Percentiles rank a stretch among this genome's conserved stretches.
phyloP scores from a whole-genome alignment of 1,140 invertebrate genomes.

The Cydia strobilella region DNA sequence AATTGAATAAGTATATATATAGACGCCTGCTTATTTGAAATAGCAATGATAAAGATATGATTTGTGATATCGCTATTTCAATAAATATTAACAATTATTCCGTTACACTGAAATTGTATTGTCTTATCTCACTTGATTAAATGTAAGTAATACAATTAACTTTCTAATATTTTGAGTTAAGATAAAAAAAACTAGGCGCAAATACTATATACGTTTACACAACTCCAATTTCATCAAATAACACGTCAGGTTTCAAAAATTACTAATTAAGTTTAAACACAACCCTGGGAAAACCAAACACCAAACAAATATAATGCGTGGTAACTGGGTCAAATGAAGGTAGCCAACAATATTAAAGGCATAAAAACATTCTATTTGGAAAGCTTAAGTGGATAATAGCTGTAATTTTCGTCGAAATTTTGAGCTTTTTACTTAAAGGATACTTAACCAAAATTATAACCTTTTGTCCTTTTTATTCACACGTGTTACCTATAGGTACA shows the following conservation, averaged over 20 bases:
- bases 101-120: too few species aligned
- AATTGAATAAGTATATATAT: too few species aligned
- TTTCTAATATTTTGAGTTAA: too few species aligned
- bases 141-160: too few species aligned
- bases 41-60: too few species aligned
- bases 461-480: neutral
- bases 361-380: slow-evolving; percentile 22
- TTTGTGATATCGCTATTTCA: too few species aligned
- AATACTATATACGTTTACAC: neutral
- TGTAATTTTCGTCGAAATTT: slow-evolving; percentile 16
- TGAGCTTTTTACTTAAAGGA: neutral
- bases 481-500: neutral
- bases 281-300: neutral
- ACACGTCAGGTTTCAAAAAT: neutral
- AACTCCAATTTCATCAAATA: neutral
- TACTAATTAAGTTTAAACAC: neutral
- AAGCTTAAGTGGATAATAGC: slow-evolving; percentile 17
- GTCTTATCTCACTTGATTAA: too few species aligned
- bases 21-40: too few species aligned
- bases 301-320: neutral
- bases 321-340: slow-evolving; percentile 23
- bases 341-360: neutral
- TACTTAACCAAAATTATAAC: neutral
- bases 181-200: neutral
- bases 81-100: too few species aligned